These are phyloP conservation scores for Nasonia giraulti DNA, from an alignment of 1,140 invertebrate genomes.

Conservation along the genomic window DNA sequence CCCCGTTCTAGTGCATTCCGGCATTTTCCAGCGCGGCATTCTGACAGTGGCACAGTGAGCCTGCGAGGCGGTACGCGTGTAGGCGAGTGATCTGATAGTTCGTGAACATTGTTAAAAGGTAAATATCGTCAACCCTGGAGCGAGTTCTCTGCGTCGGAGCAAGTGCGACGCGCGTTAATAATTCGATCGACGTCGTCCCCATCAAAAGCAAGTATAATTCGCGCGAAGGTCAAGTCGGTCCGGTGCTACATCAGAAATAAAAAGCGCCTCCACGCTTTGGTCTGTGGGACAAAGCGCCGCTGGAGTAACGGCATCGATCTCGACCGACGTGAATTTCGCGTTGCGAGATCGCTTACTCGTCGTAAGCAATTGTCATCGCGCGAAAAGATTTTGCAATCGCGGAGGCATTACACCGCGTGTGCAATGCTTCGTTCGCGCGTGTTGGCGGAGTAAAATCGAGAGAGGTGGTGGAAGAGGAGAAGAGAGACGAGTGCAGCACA, in stretches of 20 bases:
- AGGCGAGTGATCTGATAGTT: slow-evolving; percentile 16
- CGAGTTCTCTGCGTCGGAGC: background rate
- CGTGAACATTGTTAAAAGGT: background rate
- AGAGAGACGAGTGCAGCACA: background rate
- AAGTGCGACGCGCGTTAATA: background rate
- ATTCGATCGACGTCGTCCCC: background rate
- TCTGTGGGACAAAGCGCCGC: background rate
- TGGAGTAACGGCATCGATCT: slow-evolving; percentile 17
- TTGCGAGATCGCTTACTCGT: too few species aligned
- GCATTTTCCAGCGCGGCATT: background rate
- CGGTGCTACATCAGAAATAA: too few species aligned
- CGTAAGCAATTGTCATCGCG: too few species aligned
- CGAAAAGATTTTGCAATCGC: too few species aligned
- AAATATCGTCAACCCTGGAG: background rate
- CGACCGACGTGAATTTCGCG: background rate
- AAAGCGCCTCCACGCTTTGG: too few species aligned
- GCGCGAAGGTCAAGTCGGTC: too few species aligned
- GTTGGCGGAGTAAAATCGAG: too few species aligned
- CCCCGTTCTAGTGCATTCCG: slow-evolving; percentile 10
- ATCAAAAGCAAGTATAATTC: too few species aligned
- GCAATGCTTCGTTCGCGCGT: too few species aligned
- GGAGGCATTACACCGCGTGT: too few species aligned
- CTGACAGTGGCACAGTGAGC: slow-evolving; percentile 51
- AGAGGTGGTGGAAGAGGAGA: background rate
- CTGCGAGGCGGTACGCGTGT: slow-evolving; percentile 44